Percentiles rank a stretch among this genome's conserved stretches.
These are phyloP conservation scores for Atta texana DNA, from an alignment of 1,140 invertebrate genomes.

Conservation along the genomic window DNA sequence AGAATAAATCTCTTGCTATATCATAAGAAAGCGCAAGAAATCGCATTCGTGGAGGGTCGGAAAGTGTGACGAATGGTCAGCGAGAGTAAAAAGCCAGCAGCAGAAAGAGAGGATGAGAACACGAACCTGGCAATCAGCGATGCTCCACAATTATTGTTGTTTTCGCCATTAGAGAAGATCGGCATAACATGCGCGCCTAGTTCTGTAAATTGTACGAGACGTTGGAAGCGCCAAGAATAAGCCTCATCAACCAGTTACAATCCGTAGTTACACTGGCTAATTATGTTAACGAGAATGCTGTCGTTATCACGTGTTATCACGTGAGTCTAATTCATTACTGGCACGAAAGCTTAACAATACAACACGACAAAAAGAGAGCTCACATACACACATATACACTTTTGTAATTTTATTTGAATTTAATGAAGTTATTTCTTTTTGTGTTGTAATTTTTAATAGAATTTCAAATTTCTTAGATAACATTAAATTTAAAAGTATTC, in stretches of 20 bases:
- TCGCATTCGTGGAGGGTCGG: constrained; percentile 25
- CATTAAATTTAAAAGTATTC: not conserved
- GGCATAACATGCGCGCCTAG: constrained; percentile 12
- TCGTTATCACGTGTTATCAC: not conserved
- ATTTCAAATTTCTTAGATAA: not conserved
- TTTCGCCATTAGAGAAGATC: constrained; percentile 47
- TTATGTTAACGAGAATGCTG: constrained; percentile 19
- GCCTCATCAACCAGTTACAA: constrained; percentile 14
- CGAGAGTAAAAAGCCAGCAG: constrained; percentile 29
- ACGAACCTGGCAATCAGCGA: constrained; percentile 36
- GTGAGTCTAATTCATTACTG: constrained; percentile 35
- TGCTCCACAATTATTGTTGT: constrained; percentile 57
- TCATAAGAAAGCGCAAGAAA: constrained; percentile 38
- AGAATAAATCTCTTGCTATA: constrained; percentile 16
- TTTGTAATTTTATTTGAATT: not conserved
- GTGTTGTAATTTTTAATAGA: not conserved
- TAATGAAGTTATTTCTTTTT: not conserved
- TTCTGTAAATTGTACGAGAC: constrained; percentile 40
- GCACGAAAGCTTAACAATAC: constrained; percentile 2
- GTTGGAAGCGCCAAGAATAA: not conserved
- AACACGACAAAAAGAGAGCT: not conserved
- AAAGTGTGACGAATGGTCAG: constrained; percentile 55
- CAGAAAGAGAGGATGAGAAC: constrained; percentile 25
- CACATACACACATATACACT: no score
- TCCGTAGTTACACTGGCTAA: constrained; percentile 6